These are phyloP conservation scores for Ylistrum balloti DNA, from an alignment of 1,140 invertebrate species.

Conservation along the genomic window DNA sequence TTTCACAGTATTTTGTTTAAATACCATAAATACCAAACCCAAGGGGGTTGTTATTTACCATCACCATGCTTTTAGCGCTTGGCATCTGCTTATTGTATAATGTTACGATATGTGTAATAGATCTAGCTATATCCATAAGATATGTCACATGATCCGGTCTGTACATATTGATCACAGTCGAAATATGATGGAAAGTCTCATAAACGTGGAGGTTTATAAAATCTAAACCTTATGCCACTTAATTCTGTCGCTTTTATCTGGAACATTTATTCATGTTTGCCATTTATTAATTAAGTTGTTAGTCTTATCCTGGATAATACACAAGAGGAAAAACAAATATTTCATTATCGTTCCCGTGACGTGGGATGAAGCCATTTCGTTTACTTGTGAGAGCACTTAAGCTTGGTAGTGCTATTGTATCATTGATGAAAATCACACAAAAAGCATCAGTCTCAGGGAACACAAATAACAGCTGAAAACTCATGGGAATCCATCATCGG, in stretches of 20 bases:
- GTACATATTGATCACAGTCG: not conserved
- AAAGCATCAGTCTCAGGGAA: not conserved
- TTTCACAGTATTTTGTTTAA: not conserved
- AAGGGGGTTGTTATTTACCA: not conserved
- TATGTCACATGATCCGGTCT: not conserved
- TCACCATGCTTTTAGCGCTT: conserved; percentile 14
- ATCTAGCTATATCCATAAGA: not conserved
- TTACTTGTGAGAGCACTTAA: conserved; percentile 33
- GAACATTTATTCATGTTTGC: not conserved
- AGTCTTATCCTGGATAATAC: not conserved
- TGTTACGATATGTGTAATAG: not conserved
- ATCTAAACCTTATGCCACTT: no score
- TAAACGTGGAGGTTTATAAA: not conserved
- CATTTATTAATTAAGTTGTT: conserved; percentile 7
- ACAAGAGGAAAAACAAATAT: not conserved
- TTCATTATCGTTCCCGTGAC: not conserved
- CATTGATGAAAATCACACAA: conserved; percentile 35
- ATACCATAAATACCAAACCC: not conserved
- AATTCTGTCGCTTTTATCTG: not conserved
- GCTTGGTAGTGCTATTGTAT: not conserved
- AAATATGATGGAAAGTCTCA: not conserved
- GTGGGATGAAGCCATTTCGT: not conserved
- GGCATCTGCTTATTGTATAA: not conserved
- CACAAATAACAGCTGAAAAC: conserved; percentile 34
- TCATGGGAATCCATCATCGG: not conserved